Evolutionary conservation across 2,797 vertebrate genomes (phyloP).

Genomic region (Yasuhikotakia modesta): DNA sequence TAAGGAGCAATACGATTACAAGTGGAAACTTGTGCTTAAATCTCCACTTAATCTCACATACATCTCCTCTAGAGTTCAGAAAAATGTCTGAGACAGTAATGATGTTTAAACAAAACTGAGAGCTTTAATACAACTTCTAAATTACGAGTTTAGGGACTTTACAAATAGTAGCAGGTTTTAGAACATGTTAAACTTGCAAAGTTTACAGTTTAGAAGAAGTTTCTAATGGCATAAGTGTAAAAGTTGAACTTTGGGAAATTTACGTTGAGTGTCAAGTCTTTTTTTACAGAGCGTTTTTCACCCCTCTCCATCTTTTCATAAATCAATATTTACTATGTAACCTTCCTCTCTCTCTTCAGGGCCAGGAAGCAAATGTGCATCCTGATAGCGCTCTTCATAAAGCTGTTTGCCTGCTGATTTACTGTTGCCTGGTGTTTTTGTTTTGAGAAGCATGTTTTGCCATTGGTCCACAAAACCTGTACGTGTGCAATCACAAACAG

Average conservation of each 20-base stretch:
- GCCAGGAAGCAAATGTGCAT: slow-evolving; percentile 85
- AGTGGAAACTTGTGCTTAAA: too few species aligned
- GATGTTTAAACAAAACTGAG: not conserved
- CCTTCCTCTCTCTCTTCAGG: slow-evolving; percentile 79
- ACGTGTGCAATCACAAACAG: slow-evolving; percentile 65
- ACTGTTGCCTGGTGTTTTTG: slow-evolving; percentile 59
- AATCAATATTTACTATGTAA: slow-evolving; percentile 83
- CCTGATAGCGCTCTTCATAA: slow-evolving; percentile 76
- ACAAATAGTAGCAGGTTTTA: not conserved
- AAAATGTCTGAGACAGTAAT: not conserved
- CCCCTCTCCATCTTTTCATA: slow-evolving; percentile 68
- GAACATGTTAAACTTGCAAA: slow-evolving; percentile 14
- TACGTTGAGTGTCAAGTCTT: slow-evolving; percentile 67
- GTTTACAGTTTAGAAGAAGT: not conserved
- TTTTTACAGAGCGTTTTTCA: slow-evolving; percentile 62
- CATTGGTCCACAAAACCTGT: slow-evolving; percentile 66
- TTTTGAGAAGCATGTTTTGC: slow-evolving; percentile 70
- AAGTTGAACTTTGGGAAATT: slow-evolving; percentile 32
- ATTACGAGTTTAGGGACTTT: not conserved
- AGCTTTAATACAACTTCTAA: not conserved
- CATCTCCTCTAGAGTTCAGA: too few species aligned
- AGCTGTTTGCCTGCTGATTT: slow-evolving; percentile 58
- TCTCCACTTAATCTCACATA: too few species aligned
- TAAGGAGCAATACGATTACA: too few species aligned
- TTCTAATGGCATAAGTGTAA: slow-evolving; percentile 9